Evolutionary conservation across 2,797 vertebrate genomes (phyloP).

Genomic region (Tinamus major): DNA sequence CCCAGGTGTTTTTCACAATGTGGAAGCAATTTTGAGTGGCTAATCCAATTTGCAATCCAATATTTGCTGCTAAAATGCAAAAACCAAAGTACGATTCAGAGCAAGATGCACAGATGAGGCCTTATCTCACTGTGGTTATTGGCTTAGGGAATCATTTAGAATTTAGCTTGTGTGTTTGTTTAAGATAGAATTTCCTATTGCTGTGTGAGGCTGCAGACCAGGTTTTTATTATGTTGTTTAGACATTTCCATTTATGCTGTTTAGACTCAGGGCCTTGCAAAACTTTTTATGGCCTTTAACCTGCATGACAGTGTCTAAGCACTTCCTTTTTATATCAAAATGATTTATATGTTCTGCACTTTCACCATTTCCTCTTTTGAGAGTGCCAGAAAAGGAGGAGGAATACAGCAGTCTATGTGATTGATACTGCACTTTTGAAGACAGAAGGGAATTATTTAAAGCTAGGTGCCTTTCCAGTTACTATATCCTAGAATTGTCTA

Average conservation of each 20-base stretch:
- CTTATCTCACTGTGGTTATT: background rate
- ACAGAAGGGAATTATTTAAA: slow-evolving; percentile 59
- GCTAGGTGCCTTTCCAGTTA: slow-evolving; percentile 39
- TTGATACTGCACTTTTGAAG: slow-evolving; percentile 51
- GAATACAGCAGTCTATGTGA: background rate
- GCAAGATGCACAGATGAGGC: background rate
- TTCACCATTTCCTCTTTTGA: slow-evolving; percentile 49
- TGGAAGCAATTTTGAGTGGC: background rate
- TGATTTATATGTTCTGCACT: slow-evolving; percentile 42
- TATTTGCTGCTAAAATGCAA: background rate
- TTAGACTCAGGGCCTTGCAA: background rate
- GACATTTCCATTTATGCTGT: background rate
- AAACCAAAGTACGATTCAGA: background rate
- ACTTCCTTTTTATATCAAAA: slow-evolving; percentile 59
- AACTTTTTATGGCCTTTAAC: slow-evolving; percentile 51
- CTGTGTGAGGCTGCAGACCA: background rate
- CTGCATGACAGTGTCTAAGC: slow-evolving; percentile 47
- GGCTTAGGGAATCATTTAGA: background rate
- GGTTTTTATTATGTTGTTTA: background rate
- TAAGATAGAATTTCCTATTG: background rate
- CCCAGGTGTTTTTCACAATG: background rate
- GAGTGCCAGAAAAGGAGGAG: slow-evolving; percentile 33
- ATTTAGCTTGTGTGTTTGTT: background rate
- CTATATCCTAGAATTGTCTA: background rate
- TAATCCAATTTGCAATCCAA: background rate